phyloP scores from a whole-genome alignment of 2,797 vertebrate species.

The Cacajao melanocephalus region DNA sequence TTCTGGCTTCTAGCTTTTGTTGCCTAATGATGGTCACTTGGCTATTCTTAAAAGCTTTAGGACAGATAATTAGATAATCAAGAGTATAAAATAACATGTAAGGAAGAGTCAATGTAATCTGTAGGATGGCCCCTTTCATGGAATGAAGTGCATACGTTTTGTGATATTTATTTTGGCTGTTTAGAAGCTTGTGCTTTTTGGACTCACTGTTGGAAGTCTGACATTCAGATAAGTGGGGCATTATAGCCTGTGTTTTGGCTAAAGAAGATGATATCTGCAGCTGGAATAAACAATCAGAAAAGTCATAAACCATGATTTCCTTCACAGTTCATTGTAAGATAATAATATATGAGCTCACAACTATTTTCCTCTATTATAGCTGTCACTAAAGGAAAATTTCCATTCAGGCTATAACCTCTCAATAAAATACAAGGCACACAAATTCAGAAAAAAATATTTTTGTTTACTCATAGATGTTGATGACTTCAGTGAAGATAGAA shows the following conservation, averaged over 20 bases:
- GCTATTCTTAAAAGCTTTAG: not conserved
- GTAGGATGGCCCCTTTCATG: not conserved
- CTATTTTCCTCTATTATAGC: slow-evolving; percentile 52
- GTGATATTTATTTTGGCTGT: not conserved
- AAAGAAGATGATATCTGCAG: slow-evolving; percentile 15
- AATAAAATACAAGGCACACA: slow-evolving; percentile 37
- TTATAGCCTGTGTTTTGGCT: not conserved
- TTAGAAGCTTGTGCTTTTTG: not conserved
- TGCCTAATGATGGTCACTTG: not conserved
- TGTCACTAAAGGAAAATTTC: slow-evolving; percentile 34
- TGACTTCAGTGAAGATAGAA: not conserved
- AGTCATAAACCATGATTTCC: slow-evolving; percentile 21
- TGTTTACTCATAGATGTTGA: not conserved
- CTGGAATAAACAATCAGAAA: slow-evolving; percentile 27
- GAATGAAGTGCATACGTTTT: not conserved
- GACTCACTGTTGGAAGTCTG: not conserved
- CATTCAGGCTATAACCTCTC: slow-evolving; percentile 38
- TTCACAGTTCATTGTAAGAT: slow-evolving; percentile 28
- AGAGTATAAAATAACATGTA: not conserved
- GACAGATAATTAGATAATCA: not conserved
- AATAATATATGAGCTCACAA: slow-evolving; percentile 45
- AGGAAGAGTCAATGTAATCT: not conserved
- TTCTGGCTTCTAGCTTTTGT: not conserved
- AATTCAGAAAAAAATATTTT: slow-evolving; percentile 38
- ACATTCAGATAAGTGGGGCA: not conserved